Conservation (phyloP, 2,888 invertebrate genomes). For the Odontothrips loti region DNA sequence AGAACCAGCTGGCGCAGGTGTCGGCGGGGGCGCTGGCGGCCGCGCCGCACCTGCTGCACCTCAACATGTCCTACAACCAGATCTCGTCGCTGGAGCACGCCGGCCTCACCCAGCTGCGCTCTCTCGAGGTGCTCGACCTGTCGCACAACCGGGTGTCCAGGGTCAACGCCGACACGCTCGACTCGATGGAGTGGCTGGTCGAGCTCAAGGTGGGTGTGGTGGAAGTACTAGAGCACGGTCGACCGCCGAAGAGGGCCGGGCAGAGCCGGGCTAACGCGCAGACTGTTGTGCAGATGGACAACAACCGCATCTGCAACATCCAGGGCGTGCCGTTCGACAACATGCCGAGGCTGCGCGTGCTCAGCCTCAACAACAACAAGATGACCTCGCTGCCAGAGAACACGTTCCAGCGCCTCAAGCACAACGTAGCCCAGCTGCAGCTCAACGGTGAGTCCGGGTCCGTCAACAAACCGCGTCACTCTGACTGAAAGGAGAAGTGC, state of each 20-base stretch:
- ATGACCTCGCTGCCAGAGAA: conserved; percentile 68
- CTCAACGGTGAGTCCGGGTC: conserved; percentile 62
- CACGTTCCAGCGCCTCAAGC: conserved; percentile 68
- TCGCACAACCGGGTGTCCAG: conserved; percentile 71
- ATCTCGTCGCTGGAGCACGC: conserved; percentile 68
- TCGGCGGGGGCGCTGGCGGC: conserved; percentile 70
- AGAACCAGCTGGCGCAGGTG: conserved; percentile 69
- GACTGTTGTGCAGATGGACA: conserved; percentile 57
- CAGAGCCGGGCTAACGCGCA: background rate
- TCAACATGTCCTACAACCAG: conserved; percentile 80
- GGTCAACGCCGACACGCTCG: conserved; percentile 61
- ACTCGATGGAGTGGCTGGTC: conserved; percentile 78
- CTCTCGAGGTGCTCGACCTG: conserved; percentile 79
- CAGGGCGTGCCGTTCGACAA: conserved; percentile 75
- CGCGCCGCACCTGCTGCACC: conserved; percentile 70
- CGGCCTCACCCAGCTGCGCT: conserved; percentile 66
- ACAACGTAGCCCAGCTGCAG: conserved; percentile 77
- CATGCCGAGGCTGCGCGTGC: conserved; percentile 77
- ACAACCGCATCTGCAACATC: conserved; percentile 75
- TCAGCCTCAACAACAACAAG: conserved; percentile 72
- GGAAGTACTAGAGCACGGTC: background rate
- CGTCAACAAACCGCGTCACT: conserved; percentile 40
- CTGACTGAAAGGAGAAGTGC: no score
- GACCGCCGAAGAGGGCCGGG: background rate
- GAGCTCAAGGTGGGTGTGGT: conserved; percentile 60